These are phyloP conservation scores for Cataglyphis albicans DNA, from an alignment of 2,888 invertebrate species.

Conservation along the genomic window DNA sequence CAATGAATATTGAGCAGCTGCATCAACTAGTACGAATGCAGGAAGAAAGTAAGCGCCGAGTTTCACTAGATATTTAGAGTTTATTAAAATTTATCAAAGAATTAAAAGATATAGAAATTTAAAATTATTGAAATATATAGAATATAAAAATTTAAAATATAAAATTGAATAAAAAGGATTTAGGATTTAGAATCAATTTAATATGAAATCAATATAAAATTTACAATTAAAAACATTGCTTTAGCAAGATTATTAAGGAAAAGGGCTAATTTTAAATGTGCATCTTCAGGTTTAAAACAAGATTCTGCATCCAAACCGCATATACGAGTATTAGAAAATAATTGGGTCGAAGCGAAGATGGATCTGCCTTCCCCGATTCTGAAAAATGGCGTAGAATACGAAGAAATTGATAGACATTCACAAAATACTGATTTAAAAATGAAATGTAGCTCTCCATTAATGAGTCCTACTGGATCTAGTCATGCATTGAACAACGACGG, in stretches of 20 bases:
- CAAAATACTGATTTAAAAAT: slow-evolving; percentile 69
- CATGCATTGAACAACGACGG: slow-evolving; percentile 72
- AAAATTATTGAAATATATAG: background rate
- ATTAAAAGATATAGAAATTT: background rate
- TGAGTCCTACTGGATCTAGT: slow-evolving; percentile 77
- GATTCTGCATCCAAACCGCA: slow-evolving; percentile 75
- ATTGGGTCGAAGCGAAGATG: slow-evolving; percentile 75
- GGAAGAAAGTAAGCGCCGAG: slow-evolving; percentile 78
- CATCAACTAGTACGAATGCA: slow-evolving; percentile 79
- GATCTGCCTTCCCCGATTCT: slow-evolving; percentile 82
- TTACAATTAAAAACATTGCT: slow-evolving; percentile 1
- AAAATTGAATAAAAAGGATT: background rate
- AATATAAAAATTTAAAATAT: background rate
- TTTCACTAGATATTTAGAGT: background rate
- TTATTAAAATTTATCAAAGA: background rate
- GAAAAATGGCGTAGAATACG: slow-evolving; percentile 68
- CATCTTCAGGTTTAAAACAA: slow-evolving; percentile 67
- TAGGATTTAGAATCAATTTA: background rate
- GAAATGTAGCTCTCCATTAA: slow-evolving; percentile 82
- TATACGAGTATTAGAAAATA: slow-evolving; percentile 76
- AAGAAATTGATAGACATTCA: slow-evolving; percentile 66
- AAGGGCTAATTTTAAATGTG: background rate
- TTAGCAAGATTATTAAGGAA: background rate
- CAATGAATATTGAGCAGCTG: slow-evolving; percentile 78
- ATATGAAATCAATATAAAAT: background rate